phyloP scores from a whole-genome alignment of 2,113 vertebrate genomes.

The Barbus barbus region DNA sequence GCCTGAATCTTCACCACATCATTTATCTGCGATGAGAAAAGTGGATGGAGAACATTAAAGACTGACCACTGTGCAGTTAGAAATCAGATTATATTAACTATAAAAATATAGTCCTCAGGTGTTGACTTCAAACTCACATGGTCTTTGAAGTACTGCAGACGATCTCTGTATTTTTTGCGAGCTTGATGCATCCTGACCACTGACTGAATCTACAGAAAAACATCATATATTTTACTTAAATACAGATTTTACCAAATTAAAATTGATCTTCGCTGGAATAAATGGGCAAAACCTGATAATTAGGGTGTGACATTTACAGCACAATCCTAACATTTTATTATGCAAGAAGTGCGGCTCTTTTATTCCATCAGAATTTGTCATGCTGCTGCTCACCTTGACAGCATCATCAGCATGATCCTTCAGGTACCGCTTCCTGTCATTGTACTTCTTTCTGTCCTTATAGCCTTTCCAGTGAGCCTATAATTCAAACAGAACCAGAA shows the following conservation, averaged over 20 bases:
- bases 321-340: too few species aligned
- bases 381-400: slow-evolving; percentile 82
- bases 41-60: slow-evolving; percentile 14
- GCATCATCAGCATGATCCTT: slow-evolving; percentile 83
- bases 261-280: too few species aligned
- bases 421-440: slow-evolving; percentile 81
- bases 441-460: slow-evolving; percentile 88
- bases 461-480: slow-evolving; percentile 94
- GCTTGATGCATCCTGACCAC: slow-evolving; percentile 94
- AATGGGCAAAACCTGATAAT: too few species aligned
- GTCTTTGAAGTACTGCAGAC: slow-evolving; percentile 90
- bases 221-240: background rate
- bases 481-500: slow-evolving; percentile 19
- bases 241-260: background rate
- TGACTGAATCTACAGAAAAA: slow-evolving; percentile 84
- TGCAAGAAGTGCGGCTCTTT: too few species aligned
- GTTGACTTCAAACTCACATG: slow-evolving; percentile 78
- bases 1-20: slow-evolving; percentile 97
- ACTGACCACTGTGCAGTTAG: background rate
- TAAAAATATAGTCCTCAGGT: background rate
- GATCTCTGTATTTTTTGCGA: slow-evolving; percentile 88
- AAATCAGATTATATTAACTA: slow-evolving; percentile 1
- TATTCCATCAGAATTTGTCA: too few species aligned
- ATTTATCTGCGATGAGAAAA: slow-evolving; percentile 78
- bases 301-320: too few species aligned